phyloP scores from a whole-genome alignment of 2,113 vertebrate species.

The Nipponia nippon region DNA sequence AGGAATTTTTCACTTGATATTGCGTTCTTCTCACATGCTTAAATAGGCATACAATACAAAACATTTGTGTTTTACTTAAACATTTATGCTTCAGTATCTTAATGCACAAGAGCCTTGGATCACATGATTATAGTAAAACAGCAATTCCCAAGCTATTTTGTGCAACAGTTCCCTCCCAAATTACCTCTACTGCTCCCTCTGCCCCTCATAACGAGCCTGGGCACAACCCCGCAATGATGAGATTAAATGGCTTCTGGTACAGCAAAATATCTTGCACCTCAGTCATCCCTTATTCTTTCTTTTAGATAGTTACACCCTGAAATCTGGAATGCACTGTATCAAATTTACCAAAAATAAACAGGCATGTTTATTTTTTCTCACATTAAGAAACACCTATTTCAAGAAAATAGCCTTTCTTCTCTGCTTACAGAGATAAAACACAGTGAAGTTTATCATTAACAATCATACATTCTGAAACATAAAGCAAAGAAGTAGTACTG shows the following conservation, averaged over 20 bases:
- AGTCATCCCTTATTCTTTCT: neutral
- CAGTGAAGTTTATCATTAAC: neutral
- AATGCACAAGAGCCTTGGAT: neutral
- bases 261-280: neutral
- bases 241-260: neutral
- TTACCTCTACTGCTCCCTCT: neutral
- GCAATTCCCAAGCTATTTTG: neutral
- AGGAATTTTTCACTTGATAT: neutral
- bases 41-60: neutral
- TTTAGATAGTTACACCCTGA: neutral
- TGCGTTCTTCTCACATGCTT: neutral
- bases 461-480: neutral
- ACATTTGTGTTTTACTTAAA: neutral
- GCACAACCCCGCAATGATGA: neutral
- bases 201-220: neutral
- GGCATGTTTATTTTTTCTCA: neutral
- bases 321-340: neutral
- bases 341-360: neutral
- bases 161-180: neutral
- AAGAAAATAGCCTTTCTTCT: neutral
- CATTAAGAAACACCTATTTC: neutral
- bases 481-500: neutral
- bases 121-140: neutral
- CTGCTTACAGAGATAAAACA: neutral
- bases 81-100: neutral